A percentile compares a stretch with the other conserved stretches of the same genome.
Evolutionary conservation across 2,888 invertebrate species (phyloP).

Genomic region (Anthophora plumipes): DNA sequence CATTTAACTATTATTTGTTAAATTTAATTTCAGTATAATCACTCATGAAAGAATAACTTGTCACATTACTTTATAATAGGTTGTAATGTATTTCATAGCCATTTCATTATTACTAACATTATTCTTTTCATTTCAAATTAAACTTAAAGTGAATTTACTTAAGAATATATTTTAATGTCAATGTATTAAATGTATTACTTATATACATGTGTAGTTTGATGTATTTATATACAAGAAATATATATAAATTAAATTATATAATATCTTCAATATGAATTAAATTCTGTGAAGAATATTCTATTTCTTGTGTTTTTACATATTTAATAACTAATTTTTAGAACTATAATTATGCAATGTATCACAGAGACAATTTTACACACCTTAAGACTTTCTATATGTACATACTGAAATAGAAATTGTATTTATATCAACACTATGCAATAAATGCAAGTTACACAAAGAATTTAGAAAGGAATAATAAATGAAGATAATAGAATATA

Average conservation of each 20-base stretch:
- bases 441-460: conserved; percentile 25
- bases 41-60: conserved; percentile 30
- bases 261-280: conserved; percentile 18
- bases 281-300: conserved; percentile 26
- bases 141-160: conserved; percentile 27
- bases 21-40: conserved; percentile 20
- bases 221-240: conserved; percentile 33
- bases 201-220: conserved; percentile 31
- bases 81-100: conserved; percentile 28
- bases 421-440: conserved; percentile 32
- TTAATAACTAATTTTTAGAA: conserved; percentile 40
- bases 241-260: conserved; percentile 18
- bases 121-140: conserved; percentile 13
- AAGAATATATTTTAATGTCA: conserved; percentile 27
- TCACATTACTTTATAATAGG: conserved; percentile 21
- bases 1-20: conserved; percentile 7
- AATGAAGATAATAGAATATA: conserved; percentile 38
- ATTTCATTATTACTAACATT: conserved; percentile 29
- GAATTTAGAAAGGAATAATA: conserved; percentile 15
- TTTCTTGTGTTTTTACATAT: conserved; percentile 30
- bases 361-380: conserved; percentile 50
- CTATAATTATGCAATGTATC: conserved; percentile 54
- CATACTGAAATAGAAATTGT: conserved; percentile 31
- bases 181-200: conserved; percentile 17
- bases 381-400: conserved; percentile 34